phyloP scores from a whole-genome alignment of 2,888 invertebrate species.

The Limnephilus rhombicus region DNA sequence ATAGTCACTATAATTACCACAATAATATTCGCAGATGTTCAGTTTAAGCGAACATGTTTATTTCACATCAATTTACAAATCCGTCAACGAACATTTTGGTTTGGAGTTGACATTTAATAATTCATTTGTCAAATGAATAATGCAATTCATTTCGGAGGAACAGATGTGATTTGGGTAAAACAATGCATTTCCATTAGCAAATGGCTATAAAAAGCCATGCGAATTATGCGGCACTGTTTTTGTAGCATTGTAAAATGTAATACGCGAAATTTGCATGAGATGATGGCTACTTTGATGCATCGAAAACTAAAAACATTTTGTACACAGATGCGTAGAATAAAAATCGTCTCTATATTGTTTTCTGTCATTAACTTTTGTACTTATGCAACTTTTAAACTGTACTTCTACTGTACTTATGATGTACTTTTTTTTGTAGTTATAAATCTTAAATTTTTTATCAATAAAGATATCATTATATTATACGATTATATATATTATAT shows the following conservation, averaged over 20 bases:
- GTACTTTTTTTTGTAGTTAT: too few relatives aligned
- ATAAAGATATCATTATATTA: too few relatives aligned
- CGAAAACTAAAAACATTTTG: not conserved
- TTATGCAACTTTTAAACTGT: too few relatives aligned
- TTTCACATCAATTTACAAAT: not conserved
- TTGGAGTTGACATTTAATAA: not conserved
- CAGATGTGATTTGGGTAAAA: not conserved
- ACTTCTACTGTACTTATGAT: too few relatives aligned
- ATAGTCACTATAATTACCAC: not conserved
- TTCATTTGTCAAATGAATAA: conserved; percentile 1
- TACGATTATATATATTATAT: too few relatives aligned
- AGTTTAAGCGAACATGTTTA: not conserved
- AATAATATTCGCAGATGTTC: not conserved
- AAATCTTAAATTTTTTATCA: too few relatives aligned
- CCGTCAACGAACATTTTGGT: not conserved
- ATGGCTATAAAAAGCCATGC: not conserved
- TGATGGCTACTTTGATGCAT: not conserved
- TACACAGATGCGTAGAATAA: not conserved
- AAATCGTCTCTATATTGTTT: not conserved
- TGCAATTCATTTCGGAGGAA: not conserved
- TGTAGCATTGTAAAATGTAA: not conserved
- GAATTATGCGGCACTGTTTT: not conserved
- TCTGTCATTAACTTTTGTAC: too few relatives aligned
- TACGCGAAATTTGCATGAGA: not conserved
- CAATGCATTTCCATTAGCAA: not conserved